Conservation (phyloP, 1,140 invertebrate genomes). For the Brachystomella parvula region DNA sequence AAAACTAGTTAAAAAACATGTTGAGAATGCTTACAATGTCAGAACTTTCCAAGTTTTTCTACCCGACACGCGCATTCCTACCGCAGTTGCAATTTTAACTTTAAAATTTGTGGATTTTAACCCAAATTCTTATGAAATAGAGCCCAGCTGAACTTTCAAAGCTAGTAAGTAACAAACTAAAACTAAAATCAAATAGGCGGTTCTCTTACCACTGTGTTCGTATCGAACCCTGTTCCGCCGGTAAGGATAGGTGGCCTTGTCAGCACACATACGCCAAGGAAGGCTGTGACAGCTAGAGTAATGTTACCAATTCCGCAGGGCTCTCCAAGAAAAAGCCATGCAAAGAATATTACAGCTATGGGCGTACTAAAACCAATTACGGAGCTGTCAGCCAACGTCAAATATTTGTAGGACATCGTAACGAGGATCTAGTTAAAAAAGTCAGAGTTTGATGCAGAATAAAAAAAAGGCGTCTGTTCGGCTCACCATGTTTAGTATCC, state of each 20-base stretch:
- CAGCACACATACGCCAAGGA: constrained; percentile 5
- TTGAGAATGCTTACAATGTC: too few relatives aligned
- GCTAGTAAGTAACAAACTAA: neutral
- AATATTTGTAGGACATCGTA: neutral
- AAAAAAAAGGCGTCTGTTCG: too few relatives aligned
- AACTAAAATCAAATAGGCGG: neutral
- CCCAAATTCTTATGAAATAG: too few relatives aligned
- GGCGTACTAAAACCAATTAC: constrained; percentile 1
- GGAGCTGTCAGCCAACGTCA: neutral
- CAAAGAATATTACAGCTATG: neutral
- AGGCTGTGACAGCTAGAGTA: neutral
- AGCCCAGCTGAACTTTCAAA: too few relatives aligned
- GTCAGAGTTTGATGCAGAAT: neutral
- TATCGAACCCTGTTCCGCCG: constrained; percentile 9
- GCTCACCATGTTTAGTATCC: too few relatives aligned
- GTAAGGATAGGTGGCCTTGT: constrained; percentile 8
- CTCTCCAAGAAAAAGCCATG: neutral
- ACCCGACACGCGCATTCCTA: too few relatives aligned
- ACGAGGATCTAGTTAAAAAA: neutral
- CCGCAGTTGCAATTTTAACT: too few relatives aligned
- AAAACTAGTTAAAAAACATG: too few relatives aligned
- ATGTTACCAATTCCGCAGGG: neutral
- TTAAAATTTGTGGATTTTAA: too few relatives aligned
- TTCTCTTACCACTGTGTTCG: constrained; percentile 13
- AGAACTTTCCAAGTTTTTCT: too few relatives aligned